Base-by-base conservation (phyloP, 2,113 vertebrate species). In the Leptobrachium ailaonicum region DNA sequence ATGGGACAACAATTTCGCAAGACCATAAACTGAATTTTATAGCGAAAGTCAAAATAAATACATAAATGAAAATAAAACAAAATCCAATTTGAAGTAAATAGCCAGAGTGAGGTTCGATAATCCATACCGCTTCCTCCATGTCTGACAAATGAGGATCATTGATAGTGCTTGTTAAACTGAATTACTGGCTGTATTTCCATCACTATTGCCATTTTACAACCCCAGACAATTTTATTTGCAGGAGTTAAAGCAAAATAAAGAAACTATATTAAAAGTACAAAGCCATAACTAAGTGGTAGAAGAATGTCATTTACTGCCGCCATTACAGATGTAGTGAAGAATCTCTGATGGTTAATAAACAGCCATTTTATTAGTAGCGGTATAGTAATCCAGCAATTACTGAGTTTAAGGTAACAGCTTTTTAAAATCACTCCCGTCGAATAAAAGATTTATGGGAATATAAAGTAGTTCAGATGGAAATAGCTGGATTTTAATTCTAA, bases 291-390 rank as follows among this genome's bases (percentile, higher is more conserved):
- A 3, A 45, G 68, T 50, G 13, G 40, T 60, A 47, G 60, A 62
- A 12, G 41, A 41, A 32, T 70, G 44, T 13, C 41, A n/a, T 70
- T 71, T 60, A 78, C 47, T 47, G 2, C 11, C 54, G 50, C 12
- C 58, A 45, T 58, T 47, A 6, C 58, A 47, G 60, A 42, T 41
- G 13, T 41, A 63, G 58, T 63, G 41, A 67, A 41, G 66, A 63
- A 63, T 78, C 56, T 63, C 54, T 71, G n/a, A 20, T 32, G 70
- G 56, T 78, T 50, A 71, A 71, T 78, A 69, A 60, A 8, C 54
- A 13, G 2, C 20, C 44, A 8, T 41, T 71, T 70, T 71, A 45
- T 78, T 78, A 71, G 10, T 43, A 50, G 2, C 41, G 12, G 41
- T 58, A 41, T 56, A 8, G 53, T 60, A n/a, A 78, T 72, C 32